phyloP scores from a whole-genome alignment of 2,888 invertebrate genomes.

The Hydrotaea cyrtoneurina region DNA sequence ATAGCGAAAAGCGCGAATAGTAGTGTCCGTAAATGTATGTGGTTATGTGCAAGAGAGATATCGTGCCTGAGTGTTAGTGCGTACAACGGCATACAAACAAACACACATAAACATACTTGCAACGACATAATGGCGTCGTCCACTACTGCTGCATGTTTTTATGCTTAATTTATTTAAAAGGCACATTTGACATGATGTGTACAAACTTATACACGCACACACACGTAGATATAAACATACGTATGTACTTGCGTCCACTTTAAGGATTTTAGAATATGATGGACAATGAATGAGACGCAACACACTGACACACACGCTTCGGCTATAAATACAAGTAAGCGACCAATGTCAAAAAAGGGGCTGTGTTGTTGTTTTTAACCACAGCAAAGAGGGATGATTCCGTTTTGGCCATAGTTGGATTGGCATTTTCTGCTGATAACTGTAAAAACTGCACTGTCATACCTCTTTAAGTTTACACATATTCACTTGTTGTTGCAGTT shows the following conservation, averaged over 20 bases:
- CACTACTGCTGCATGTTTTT: conserved; percentile 73
- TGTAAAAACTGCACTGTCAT: conserved; percentile 51
- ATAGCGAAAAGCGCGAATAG: conserved; percentile 65
- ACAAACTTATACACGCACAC: neutral
- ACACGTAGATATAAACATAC: neutral
- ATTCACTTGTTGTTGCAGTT: conserved; percentile 53
- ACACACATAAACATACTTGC: conserved; percentile 48
- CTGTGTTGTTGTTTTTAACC: neutral
- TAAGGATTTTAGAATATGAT: conserved; percentile 55
- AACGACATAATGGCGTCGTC: conserved; percentile 77
- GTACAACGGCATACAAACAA: conserved; percentile 48
- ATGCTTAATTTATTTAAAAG: conserved; percentile 79
- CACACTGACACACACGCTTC: neutral
- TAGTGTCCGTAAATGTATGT: conserved; percentile 58
- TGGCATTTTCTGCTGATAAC: conserved; percentile 51
- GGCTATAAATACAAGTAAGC: conserved; percentile 11
- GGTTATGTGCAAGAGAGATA: conserved; percentile 42
- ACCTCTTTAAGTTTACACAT: conserved; percentile 46
- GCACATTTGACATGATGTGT: conserved; percentile 67
- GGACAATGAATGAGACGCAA: conserved; percentile 48
- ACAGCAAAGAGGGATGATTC: conserved; percentile 1
- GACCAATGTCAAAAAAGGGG: conserved; percentile 1
- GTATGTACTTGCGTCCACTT: neutral
- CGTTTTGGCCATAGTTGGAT: conserved; percentile 24
- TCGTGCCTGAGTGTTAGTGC: conserved; percentile 69